These are phyloP conservation scores for Muntiacus muntjak DNA, from an alignment of 2,113 vertebrate species.

Conservation along the genomic window DNA sequence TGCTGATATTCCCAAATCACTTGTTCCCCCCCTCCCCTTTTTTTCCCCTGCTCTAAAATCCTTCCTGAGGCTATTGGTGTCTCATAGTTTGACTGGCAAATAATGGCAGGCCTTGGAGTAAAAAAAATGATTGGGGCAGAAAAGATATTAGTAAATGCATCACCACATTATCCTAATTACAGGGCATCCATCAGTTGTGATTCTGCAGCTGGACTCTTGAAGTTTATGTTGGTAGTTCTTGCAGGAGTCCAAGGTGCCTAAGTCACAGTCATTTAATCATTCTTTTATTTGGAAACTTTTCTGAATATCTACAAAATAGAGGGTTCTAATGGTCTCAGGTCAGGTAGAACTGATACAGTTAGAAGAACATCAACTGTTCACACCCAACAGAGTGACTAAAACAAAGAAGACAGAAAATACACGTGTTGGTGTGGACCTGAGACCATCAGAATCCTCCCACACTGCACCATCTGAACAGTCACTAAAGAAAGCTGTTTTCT, in stretches of 20 bases:
- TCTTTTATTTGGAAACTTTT: not conserved
- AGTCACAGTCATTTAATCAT: not conserved
- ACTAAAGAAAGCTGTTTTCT: not conserved
- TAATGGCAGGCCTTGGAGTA: not conserved
- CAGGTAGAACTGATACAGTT: not conserved
- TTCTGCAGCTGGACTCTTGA: not conserved
- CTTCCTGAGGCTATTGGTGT: not conserved
- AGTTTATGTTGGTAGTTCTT: not conserved
- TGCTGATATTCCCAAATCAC: not conserved
- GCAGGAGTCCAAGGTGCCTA: not conserved
- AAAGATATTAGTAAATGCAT: not conserved
- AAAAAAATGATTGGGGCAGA: not conserved
- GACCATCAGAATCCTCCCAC: not conserved
- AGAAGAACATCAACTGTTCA: not conserved
- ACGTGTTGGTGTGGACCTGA: not conserved
- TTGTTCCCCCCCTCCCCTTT: not conserved
- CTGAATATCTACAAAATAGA: not conserved
- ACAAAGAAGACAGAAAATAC: not conserved
- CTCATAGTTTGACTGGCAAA: not conserved
- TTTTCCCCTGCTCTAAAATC: not conserved
- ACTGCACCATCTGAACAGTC: not conserved
- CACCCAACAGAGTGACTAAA: not conserved
- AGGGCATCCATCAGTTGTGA: not conserved
- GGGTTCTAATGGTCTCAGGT: not conserved
- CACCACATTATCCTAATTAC: not conserved